Base-by-base conservation (phyloP, 2,797 vertebrate species). In the Cryptoprocta ferox region DNA sequence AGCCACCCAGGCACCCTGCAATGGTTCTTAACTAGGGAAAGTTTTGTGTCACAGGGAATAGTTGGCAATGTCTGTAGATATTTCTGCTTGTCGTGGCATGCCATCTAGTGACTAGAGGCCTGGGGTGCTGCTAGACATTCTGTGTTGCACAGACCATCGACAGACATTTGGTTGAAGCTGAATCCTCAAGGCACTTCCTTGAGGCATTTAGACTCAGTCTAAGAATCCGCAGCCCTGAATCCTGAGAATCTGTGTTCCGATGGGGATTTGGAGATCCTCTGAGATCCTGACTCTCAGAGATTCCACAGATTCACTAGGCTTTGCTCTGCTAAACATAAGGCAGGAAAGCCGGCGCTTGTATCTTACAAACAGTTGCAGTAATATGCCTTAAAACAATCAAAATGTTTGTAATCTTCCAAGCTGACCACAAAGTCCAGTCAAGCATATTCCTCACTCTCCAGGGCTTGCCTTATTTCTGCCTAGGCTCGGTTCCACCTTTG, bases 331-430 rank as follows among this genome's bases (percentile, higher is more conserved):
- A 30, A 56, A 19, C 28, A 8, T 76, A 79, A 76, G 21, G 45
- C 3, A n/a, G 21, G 87, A 84, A 79, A 80, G 28, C 53, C 26
- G 9, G 5, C 53, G 9, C 21, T 89, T 80, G 19, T 39, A 76
- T 84, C 85, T 92, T 73, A 76, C 5, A 91, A 86, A 94, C 53
- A 65, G 70, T 86, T 88, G 35, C 78, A 71, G 65, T 21, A 91
- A 53, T 53, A 79, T 53, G 42, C 42, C 42, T 91, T 30, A 19
- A 87, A 65, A 79, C 35, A 63, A 73, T 71, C 2, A 87, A 85
- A 81, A 39, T 13, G 87, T 78, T 53, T 56, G 48, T 48, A n/a
- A 71, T 92, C 78, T 82, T 75, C 65, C 5, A 18, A 59, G 28
- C 45, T 81, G 83, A 91, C 18, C 37, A 79, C 35, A 53, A 76